These are phyloP conservation scores for Germaria angustata DNA, from an alignment of 2,888 invertebrate genomes.

Conservation along the genomic window DNA sequence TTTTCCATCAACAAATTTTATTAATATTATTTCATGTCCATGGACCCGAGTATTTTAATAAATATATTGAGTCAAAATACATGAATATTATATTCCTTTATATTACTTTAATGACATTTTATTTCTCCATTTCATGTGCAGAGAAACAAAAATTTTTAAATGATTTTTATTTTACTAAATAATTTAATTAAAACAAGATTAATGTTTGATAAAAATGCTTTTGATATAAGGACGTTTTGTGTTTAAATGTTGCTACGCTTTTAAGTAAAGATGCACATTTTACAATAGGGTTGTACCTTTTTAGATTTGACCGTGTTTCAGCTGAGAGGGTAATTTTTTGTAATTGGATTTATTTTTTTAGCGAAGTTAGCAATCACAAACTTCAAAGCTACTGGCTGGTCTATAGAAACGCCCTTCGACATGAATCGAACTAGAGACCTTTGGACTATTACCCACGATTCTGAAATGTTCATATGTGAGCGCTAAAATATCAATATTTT, in stretches of 20 bases:
- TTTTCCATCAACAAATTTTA: not conserved
- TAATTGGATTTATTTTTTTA: no score
- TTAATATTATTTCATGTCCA: not conserved
- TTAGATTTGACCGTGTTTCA: no score
- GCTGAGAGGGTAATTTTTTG: no score
- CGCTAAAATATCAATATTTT: no score
- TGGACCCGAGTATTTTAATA: not conserved
- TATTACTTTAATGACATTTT: not conserved
- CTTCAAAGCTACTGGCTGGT: no score
- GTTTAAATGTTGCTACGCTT: not conserved
- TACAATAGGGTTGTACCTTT: no score
- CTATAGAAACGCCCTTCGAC: no score
- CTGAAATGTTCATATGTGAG: no score
- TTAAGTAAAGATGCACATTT: not conserved
- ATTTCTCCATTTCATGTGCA: not conserved
- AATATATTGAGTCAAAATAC: not conserved
- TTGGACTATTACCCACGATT: no score
- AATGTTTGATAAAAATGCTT: conserved; percentile 24
- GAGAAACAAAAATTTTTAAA: not conserved
- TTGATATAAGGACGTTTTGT: not conserved
- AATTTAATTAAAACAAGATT: conserved; percentile 38
- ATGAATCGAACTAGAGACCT: no score
- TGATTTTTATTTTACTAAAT: not conserved
- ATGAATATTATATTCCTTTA: not conserved
- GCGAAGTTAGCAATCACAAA: no score